A percentile compares a stretch with the other conserved stretches of the same genome.
These are phyloP conservation scores for Acanthiza pusilla DNA, from an alignment of 2,797 vertebrate species.

Conservation along the genomic window DNA sequence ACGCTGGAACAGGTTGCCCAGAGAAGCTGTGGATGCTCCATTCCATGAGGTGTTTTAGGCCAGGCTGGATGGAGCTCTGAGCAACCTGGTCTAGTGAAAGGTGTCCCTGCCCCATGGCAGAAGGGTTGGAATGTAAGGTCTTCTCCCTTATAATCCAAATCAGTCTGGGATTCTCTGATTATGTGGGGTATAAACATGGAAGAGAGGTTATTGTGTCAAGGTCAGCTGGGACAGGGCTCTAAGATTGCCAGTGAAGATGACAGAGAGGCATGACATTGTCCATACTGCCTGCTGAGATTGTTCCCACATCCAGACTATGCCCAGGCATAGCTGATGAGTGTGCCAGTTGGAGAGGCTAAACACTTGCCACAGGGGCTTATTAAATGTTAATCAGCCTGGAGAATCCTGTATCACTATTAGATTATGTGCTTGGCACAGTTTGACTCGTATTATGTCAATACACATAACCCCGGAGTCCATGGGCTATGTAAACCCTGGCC, in stretches of 20 bases:
- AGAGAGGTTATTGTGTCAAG: background rate
- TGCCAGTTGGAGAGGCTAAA: background rate
- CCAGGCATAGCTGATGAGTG: background rate
- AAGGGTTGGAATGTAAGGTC: background rate
- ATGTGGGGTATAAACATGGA: background rate
- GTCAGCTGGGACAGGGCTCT: background rate
- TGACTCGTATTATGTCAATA: background rate
- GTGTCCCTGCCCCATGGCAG: background rate
- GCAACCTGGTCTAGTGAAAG: background rate
- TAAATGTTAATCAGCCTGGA: background rate
- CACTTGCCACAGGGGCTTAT: background rate
- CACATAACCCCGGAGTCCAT: background rate
- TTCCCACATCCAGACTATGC: background rate
- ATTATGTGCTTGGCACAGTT: background rate
- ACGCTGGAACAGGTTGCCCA: background rate
- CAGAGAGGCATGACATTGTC: background rate
- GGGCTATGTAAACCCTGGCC: background rate
- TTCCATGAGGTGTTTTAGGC: background rate
- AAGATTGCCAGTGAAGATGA: background rate
- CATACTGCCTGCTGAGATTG: background rate
- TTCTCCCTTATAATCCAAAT: background rate
- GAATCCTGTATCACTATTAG: background rate
- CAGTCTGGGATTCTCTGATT: background rate
- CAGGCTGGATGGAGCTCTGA: background rate
- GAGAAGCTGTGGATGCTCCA: background rate